Base-by-base conservation (phyloP, 1,140 invertebrate genomes). In the Atopsyche davidsoni region DNA sequence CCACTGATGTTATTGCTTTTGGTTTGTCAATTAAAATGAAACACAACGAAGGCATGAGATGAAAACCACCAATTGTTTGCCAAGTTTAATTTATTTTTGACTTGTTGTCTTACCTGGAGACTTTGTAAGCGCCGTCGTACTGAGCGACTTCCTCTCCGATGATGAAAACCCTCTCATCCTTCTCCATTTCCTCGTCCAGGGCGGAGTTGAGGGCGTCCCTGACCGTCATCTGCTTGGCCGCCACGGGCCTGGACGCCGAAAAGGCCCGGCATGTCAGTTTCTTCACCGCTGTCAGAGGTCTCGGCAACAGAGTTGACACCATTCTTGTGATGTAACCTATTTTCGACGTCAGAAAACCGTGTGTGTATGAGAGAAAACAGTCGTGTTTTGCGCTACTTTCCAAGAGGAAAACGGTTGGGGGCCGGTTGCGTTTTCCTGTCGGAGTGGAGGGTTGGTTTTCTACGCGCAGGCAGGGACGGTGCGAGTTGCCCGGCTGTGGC, bases 61-160 rank as follows among this genome's bases (percentile, higher is more conserved):
- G n/a, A n/a, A n/a, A n/a, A n/a, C n/a, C n/a, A n/a, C n/a, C n/a
- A n/a, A n/a, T n/a, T n/a, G n/a, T n/a, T n/a, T n/a, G n/a, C n/a
- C n/a, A n/a, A n/a, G n/a, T n/a, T n/a, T n/a, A n/a, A n/a, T n/a
- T n/a, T n/a, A n/a, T n/a, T n/a, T n/a, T n/a, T n/a, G n/a, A n/a
- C 24, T 7, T n/a, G 24, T 23, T 17, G 4, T 23, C 32, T 49
- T 59, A 72, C 72, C 72, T 70, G 46, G 70, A 70, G 4, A 93
- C 86, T 86, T 98, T 99, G 62, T 98, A 99, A 17, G 96, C 95
- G 48, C 96, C 96, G 67, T 99, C 96, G 63, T 98, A 99, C 69
- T 89, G 80, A n/a, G 95, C 96, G 0, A 99, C 96, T 77, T 99
- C 96, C 73, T 98, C 96, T 24, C 96, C 96, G 32, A 99, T 60